Conservation (phyloP, 2,888 invertebrate genomes). For the Tigriopus californicus region DNA sequence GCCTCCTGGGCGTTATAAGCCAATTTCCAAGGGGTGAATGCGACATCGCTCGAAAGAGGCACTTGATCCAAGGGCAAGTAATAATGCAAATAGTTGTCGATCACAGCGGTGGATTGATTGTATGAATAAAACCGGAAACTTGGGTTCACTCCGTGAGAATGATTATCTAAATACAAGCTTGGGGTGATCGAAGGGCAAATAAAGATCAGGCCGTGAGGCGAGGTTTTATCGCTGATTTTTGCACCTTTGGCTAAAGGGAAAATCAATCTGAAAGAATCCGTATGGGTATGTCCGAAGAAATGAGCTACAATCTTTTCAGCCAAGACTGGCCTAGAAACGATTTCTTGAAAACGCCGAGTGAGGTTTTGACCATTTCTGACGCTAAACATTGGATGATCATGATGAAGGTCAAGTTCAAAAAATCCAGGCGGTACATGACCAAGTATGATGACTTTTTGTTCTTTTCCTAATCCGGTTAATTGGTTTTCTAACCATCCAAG, state of each 20-base stretch:
- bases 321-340: slow-evolving; percentile 44
- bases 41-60: background rate
- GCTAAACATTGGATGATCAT: slow-evolving; percentile 29
- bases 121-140: background rate
- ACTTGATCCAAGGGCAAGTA: background rate
- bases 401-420: slow-evolving; percentile 51
- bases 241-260: slow-evolving; percentile 36
- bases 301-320: slow-evolving; percentile 68
- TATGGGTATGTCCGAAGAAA: slow-evolving; percentile 80
- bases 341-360: slow-evolving; percentile 18
- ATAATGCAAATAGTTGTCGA: background rate
- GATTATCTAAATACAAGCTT: too few relatives aligned
- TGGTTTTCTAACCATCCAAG: slow-evolving; percentile 65
- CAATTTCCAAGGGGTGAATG: background rate
- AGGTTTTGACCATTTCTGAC: background rate
- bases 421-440: slow-evolving; percentile 79
- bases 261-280: slow-evolving; percentile 60
- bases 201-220: slow-evolving; percentile 14
- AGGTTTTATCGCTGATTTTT: slow-evolving; percentile 15
- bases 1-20: background rate
- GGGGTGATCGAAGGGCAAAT: slow-evolving; percentile 21
- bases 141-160: background rate
- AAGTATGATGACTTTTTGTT: slow-evolving; percentile 57
- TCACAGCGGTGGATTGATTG: background rate
- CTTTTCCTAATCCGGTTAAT: slow-evolving; percentile 40